Evolutionary conservation across 2,113 vertebrate genomes (phyloP).

Genomic region (Carassius auratus): DNA sequence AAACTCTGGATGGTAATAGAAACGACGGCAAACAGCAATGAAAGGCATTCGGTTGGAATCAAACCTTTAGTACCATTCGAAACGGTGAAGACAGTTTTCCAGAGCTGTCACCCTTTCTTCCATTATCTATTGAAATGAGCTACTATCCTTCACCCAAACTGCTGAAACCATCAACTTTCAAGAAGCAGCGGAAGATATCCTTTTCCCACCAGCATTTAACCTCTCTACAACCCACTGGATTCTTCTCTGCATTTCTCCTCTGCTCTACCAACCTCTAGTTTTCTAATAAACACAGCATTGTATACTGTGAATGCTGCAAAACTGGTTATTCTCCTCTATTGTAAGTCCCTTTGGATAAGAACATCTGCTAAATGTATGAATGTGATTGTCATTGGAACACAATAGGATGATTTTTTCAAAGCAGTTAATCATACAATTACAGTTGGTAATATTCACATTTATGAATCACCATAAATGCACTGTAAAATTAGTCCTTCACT

Average conservation of each 20-base stretch:
- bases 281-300: too few species aligned
- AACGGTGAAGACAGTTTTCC: not conserved
- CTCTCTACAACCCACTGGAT: too few species aligned
- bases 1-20: not conserved
- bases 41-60: not conserved
- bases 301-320: too few species aligned
- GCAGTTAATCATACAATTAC: not conserved
- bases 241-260: too few species aligned
- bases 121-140: not conserved
- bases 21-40: not conserved
- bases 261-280: too few species aligned
- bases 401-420: not conserved
- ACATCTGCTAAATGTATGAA: too few species aligned
- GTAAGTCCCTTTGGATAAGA: too few species aligned
- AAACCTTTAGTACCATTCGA: not conserved
- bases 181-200: not conserved
- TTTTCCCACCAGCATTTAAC: too few species aligned
- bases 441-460: not conserved
- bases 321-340: too few species aligned
- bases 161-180: not conserved
- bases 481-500: not conserved
- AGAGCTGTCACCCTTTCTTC: not conserved
- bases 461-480: not conserved
- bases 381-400: not conserved
- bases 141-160: not conserved